phyloP scores from a whole-genome alignment of 2,113 vertebrate species.

The Aplodontia rufa region DNA sequence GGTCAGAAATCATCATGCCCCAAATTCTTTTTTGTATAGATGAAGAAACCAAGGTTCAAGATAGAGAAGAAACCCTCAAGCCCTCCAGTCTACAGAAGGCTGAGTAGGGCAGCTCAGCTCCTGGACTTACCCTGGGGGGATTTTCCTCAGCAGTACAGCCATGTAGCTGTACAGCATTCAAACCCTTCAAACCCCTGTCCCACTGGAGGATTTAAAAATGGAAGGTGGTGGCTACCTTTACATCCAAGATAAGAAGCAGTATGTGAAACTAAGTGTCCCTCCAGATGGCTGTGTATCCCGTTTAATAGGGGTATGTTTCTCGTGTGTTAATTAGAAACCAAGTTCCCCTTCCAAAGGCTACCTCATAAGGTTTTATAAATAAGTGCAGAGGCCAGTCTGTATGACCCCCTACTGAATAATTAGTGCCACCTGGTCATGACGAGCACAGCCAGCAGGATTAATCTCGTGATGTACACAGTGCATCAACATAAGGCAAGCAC shows the following conservation, averaged over 20 bases:
- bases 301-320: constrained; percentile 59
- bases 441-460: constrained; percentile 64
- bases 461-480: constrained; percentile 22
- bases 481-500: background rate
- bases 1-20: background rate
- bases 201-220: background rate
- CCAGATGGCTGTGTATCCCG: constrained; percentile 70
- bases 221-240: constrained; percentile 31
- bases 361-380: constrained; percentile 69
- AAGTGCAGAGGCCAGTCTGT: constrained; percentile 24
- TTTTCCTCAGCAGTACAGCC: too few relatives aligned
- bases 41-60: background rate
- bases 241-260: constrained; percentile 49
- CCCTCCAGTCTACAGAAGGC: background rate
- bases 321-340: constrained; percentile 75
- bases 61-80: background rate
- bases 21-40: background rate
- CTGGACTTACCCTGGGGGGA: rapidly evolving
- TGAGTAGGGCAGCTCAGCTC: background rate
- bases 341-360: constrained; percentile 70
- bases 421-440: constrained; percentile 52
- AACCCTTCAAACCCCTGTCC: background rate
- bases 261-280: constrained; percentile 58
- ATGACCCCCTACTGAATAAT: constrained; percentile 48
- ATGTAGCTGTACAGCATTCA: background rate